Evolutionary conservation across 53 echinoderm and acorn worm species (phyloP), one percentile per base, ranked within the genome.

Genomic region (Stichopus horrens): DNA sequence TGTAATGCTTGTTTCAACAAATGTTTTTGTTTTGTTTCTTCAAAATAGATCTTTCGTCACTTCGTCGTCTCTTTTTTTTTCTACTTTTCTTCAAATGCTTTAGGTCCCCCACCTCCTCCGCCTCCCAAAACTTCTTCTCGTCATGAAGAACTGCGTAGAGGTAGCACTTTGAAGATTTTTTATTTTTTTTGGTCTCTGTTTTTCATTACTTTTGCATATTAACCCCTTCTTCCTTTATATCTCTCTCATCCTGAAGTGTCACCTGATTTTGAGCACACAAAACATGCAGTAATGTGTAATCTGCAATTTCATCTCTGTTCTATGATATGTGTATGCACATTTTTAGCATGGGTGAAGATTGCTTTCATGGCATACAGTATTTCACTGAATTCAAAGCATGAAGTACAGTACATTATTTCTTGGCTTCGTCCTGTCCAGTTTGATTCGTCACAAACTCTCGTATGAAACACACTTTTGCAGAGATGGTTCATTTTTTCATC

Each of bases 91-190:
- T 52, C 83, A 75, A 73, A 60, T 57, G 65, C 52, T 86, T 55
- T 67, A 93, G 92, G 92, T 88, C 90, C 91, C 51, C 97, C 97
- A 73, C 97, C 97, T 77, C 77, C 91, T 76, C 95, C 95, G 54
- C 97, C 97, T 54, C 95, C 95, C 80, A 96, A 96, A 94, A 96
- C 96, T 54, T 96, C 96, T 68, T 86, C 93, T 60, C 96, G 96
- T 83, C 96, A 96, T 79, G 92, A 96, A 78, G 91, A 96, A 92
- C 91, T 96, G 84, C 92, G 94, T 88, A 90, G 90, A 88, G 92
- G 85, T 92, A 93, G 96, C 85, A 66, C 18, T 66, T 66, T 58
- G 63, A 37, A 52, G 68, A 21, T 89, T 52, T 66, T 52, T 65
- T 65, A 9, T 66, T 37, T 85, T 79, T 7, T 83, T 58, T 55